Conservation (phyloP, 1,140 invertebrate species). For the Trichonephila clavata region DNA sequence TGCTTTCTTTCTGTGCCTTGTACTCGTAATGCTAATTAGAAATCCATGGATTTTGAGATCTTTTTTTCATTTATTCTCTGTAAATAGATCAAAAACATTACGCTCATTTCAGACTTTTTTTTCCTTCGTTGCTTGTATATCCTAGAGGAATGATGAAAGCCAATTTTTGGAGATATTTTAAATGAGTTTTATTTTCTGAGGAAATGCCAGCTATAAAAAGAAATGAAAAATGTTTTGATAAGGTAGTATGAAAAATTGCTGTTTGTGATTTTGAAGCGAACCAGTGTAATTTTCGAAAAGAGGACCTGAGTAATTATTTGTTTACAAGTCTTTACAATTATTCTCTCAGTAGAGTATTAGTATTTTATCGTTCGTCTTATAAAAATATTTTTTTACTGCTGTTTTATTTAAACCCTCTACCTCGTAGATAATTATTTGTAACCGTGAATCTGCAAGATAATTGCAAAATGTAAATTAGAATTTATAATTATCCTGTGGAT, state of each 20-base stretch:
- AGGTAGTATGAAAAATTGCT: not conserved
- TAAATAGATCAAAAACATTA: slow-evolving; percentile 31
- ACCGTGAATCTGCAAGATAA: too few relatives aligned
- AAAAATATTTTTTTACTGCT: too few relatives aligned
- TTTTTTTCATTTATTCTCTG: not conserved
- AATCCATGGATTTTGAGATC: slow-evolving; percentile 45
- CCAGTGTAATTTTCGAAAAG: not conserved
- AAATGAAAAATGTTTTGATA: slow-evolving; percentile 20
- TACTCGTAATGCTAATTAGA: slow-evolving; percentile 50
- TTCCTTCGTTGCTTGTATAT: not conserved
- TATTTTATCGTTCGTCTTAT: not conserved
- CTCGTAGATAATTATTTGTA: too few relatives aligned
- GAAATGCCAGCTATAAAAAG: not conserved
- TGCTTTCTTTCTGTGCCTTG: not conserved
- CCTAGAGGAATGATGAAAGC: not conserved
- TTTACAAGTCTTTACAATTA: not conserved
- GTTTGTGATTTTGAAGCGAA: not conserved
- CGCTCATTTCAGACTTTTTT: not conserved
- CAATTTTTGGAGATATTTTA: not conserved
- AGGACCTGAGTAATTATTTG: not conserved
- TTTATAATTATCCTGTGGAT: too few relatives aligned
- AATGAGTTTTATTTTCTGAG: not conserved
- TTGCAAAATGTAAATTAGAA: too few relatives aligned
- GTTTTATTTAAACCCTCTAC: too few relatives aligned
- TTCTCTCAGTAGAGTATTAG: not conserved